phyloP scores from a whole-genome alignment of 1,140 invertebrate species.

The Colletes gigas region DNA sequence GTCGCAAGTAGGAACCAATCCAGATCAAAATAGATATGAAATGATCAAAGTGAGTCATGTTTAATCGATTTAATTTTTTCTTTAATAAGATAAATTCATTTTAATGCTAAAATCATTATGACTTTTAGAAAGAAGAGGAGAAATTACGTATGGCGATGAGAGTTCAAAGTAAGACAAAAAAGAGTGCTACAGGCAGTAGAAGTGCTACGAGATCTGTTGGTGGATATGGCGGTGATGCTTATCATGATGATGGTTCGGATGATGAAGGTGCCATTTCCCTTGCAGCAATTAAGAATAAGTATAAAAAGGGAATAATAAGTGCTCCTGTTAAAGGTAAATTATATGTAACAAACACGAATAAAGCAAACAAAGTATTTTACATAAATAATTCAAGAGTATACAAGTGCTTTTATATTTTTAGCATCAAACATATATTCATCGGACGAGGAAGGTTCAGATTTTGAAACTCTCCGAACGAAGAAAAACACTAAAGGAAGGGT shows the following conservation, averaged over 20 bases:
- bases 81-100: too few relatives aligned
- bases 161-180: conserved; percentile 85
- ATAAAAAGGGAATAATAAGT: conserved; percentile 85
- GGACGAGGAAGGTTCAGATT: conserved; percentile 93
- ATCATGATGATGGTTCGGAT: conserved; percentile 92
- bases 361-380: conserved; percentile 14
- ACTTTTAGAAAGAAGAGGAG: conserved; percentile 94
- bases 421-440: conserved; percentile 93
- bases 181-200: conserved; percentile 83
- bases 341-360: neutral
- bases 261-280: conserved; percentile 95
- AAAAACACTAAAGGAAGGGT: conserved; percentile 90
- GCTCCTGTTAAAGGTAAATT: conserved; percentile 80
- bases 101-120: conserved; percentile 5
- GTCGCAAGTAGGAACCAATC: conserved; percentile 96
- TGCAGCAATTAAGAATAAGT: conserved; percentile 96
- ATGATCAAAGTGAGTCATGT: conserved; percentile 89
- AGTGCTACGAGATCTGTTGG: conserved; percentile 83
- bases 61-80: conserved; percentile 17
- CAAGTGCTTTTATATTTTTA: conserved; percentile 69
- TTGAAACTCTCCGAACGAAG: conserved; percentile 89
- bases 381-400: conserved; percentile 26
- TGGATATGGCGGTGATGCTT: conserved; percentile 78
- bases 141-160: conserved; percentile 92
- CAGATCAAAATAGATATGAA: conserved; percentile 93